These are phyloP conservation scores for Gymnoscopelus microlampas DNA, from an alignment of 2,797 vertebrate species.

Conservation along the genomic window DNA sequence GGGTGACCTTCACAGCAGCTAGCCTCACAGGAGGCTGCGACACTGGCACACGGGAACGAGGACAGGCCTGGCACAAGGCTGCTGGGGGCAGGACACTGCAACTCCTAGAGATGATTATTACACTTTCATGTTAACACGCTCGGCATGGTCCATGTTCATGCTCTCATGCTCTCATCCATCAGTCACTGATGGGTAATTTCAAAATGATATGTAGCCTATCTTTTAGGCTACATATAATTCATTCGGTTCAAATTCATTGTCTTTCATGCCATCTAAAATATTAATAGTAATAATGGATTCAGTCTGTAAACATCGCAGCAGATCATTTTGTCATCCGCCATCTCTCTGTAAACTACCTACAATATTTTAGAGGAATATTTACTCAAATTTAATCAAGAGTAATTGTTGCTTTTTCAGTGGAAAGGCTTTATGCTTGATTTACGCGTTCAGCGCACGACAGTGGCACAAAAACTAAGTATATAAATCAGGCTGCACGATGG, in stretches of 20 bases:
- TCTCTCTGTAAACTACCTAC: too few species aligned
- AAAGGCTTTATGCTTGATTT: neutral
- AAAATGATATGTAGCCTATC: neutral
- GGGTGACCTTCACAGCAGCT: conserved; percentile 84
- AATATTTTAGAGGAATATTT: too few species aligned
- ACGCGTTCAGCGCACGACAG: neutral
- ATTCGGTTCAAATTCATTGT: too few species aligned
- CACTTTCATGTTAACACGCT: conserved; percentile 42
- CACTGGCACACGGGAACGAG: conserved; percentile 54
- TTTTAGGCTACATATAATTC: too few species aligned
- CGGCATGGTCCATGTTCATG: conserved; percentile 17
- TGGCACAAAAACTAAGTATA: neutral
- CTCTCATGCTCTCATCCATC: conserved; percentile 23
- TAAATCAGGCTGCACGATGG: neutral
- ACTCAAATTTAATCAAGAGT: neutral
- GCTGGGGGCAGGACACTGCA: conserved; percentile 45
- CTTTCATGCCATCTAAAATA: neutral
- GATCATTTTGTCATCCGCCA: neutral
- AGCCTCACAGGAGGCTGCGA: conserved; percentile 66
- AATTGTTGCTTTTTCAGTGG: neutral
- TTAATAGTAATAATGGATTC: neutral
- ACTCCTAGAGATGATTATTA: conserved; percentile 53
- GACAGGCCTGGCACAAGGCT: conserved; percentile 50
- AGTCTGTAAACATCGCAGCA: neutral
- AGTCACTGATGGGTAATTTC: conserved; percentile 31